A percentile compares a stretch with the other conserved stretches of the same genome.
phyloP scores from a whole-genome alignment of 2,888 invertebrate genomes.

The Ophion costatus region DNA sequence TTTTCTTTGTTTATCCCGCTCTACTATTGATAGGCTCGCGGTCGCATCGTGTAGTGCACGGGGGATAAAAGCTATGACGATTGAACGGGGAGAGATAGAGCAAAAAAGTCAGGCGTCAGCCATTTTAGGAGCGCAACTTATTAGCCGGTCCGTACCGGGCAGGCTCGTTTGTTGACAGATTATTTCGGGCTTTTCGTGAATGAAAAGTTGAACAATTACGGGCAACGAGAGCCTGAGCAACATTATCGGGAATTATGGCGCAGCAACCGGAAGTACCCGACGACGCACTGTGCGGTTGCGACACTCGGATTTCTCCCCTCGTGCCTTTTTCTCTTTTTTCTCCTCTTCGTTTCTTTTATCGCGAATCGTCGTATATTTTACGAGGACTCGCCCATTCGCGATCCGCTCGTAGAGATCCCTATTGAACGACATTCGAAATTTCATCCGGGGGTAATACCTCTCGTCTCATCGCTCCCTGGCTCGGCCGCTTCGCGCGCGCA shows the following conservation, averaged over 20 bases:
- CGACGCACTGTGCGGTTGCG: not conserved
- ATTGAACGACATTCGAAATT: conserved; percentile 66
- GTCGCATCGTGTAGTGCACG: conserved; percentile 25
- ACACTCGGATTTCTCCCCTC: conserved; percentile 7
- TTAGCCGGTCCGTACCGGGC: conserved; percentile 62
- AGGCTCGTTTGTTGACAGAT: conserved; percentile 60
- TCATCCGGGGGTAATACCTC: conserved; percentile 60
- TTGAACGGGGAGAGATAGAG: not conserved
- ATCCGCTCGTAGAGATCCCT: conserved; percentile 57
- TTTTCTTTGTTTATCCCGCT: not conserved
- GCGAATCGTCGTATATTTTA: conserved; percentile 13
- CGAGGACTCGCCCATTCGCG: conserved; percentile 61
- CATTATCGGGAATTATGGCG: conserved; percentile 61
- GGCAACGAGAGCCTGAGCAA: conserved; percentile 44
- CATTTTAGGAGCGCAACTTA: conserved; percentile 68
- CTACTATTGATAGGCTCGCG: conserved; percentile 1
- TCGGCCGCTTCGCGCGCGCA: conserved; percentile 23
- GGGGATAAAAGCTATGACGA: conserved; percentile 5
- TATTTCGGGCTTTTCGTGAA: conserved; percentile 55
- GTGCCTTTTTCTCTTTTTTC: not conserved
- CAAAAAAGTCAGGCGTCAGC: conserved; percentile 69
- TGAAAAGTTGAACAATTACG: conserved; percentile 55
- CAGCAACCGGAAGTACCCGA: not conserved
- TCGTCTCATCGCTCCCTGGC: conserved; percentile 31
- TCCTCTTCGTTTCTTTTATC: conserved; percentile 5